Conservation (phyloP, 1,140 invertebrate species). For the Triops cancriformis region DNA sequence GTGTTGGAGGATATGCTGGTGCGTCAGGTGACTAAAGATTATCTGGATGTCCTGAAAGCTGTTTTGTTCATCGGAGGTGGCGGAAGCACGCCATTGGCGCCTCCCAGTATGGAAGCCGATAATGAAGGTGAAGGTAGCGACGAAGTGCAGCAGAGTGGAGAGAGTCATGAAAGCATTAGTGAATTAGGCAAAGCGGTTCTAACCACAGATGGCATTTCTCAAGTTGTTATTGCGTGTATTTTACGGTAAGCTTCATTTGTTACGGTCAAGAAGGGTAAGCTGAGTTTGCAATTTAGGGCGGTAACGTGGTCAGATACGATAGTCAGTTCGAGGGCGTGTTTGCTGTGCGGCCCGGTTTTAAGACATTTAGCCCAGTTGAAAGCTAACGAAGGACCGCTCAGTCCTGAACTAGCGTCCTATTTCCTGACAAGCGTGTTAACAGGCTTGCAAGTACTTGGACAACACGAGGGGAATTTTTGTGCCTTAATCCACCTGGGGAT, state of each 20-base stretch:
- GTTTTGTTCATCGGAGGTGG: conserved; percentile 45
- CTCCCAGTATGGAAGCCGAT: conserved; percentile 55
- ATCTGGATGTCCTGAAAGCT: conserved; percentile 71
- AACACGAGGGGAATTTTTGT: conserved; percentile 68
- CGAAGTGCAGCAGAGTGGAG: conserved; percentile 48
- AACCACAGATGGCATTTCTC: conserved; percentile 52
- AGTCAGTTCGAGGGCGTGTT: conserved; percentile 63
- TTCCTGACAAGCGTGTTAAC: conserved; percentile 64
- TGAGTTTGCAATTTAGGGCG: conserved; percentile 46
- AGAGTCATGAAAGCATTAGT: conserved; percentile 54
- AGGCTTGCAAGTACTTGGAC: conserved; percentile 65
- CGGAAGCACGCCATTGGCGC: conserved; percentile 33
- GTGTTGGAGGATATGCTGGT: conserved; percentile 81
- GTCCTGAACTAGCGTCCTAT: conserved; percentile 53
- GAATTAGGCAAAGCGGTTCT: conserved; percentile 61
- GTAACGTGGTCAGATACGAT: conserved; percentile 76
- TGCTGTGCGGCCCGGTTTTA: conserved; percentile 54
- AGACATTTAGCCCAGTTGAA: conserved; percentile 47
- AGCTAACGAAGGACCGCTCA: conserved; percentile 51
- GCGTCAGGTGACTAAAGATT: conserved; percentile 74
- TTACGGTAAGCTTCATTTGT: conserved; percentile 43
- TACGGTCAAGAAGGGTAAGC: conserved; percentile 34
- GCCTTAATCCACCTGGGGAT: conserved; percentile 57
- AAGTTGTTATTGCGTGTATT: conserved; percentile 54
- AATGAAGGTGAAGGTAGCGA: conserved; percentile 37